A percentile compares a stretch with the other conserved stretches of the same genome.
Evolutionary conservation across 2,113 vertebrate species (phyloP).

Genomic region (Osmerus eperlanus): DNA sequence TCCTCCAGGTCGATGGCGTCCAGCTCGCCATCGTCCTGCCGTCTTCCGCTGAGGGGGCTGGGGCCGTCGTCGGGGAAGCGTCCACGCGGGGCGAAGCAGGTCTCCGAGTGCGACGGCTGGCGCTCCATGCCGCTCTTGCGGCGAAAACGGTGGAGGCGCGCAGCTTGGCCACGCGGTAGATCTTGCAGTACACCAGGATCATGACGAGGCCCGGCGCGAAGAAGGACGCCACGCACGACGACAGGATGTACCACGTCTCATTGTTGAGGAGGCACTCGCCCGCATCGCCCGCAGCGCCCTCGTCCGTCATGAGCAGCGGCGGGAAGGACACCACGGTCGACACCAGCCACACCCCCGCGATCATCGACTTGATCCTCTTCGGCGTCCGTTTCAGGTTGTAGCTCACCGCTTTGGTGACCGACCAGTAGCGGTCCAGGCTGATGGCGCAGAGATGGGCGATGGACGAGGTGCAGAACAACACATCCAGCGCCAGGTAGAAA

Average conservation of each 20-base stretch:
- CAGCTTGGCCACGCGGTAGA: slow-evolving; percentile 78
- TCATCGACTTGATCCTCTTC: slow-evolving; percentile 75
- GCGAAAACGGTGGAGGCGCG: slow-evolving; percentile 70
- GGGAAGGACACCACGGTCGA: slow-evolving; percentile 81
- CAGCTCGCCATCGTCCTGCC: slow-evolving; percentile 56
- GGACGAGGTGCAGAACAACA: slow-evolving; percentile 85
- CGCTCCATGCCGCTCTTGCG: slow-evolving; percentile 60
- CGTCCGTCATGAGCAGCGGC: slow-evolving; percentile 72
- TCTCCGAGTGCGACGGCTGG: slow-evolving; percentile 62
- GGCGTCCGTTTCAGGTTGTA: slow-evolving; percentile 83
- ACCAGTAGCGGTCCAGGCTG: slow-evolving; percentile 88
- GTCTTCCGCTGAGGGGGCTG: slow-evolving; percentile 36
- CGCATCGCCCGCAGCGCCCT: not conserved
- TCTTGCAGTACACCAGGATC: slow-evolving; percentile 82
- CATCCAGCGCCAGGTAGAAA: slow-evolving; percentile 82
- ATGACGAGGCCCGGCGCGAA: slow-evolving; percentile 82
- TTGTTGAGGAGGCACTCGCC: slow-evolving; percentile 76
- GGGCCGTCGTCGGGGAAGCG: slow-evolving; percentile 51
- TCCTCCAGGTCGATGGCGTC: slow-evolving; percentile 71
- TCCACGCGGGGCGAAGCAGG: slow-evolving; percentile 51
- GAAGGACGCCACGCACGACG: slow-evolving; percentile 82
- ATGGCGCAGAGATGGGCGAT: slow-evolving; percentile 87
- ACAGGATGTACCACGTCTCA: slow-evolving; percentile 86
- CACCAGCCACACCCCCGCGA: slow-evolving; percentile 74
- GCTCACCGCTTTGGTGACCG: slow-evolving; percentile 78